phyloP scores from a whole-genome alignment of 1,140 invertebrate species.

The Apolygus lucorum region DNA sequence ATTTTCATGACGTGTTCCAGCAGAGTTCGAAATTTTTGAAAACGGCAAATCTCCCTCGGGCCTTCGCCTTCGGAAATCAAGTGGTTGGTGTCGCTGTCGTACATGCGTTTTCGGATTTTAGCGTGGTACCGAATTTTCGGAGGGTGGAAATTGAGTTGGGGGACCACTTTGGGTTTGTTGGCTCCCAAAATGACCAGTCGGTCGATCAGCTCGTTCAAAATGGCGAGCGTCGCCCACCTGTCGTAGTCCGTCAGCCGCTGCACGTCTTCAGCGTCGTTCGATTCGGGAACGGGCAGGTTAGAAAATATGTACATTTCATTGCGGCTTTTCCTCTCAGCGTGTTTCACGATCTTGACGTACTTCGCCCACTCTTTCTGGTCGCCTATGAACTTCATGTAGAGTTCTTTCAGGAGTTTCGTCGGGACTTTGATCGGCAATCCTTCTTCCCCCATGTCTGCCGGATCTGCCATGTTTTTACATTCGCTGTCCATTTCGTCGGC shows the following conservation, averaged over 20 bases:
- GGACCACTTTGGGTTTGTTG: slow-evolving; percentile 15
- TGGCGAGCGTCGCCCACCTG: neutral
- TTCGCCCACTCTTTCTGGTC: neutral
- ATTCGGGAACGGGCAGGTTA: neutral
- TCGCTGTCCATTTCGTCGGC: neutral
- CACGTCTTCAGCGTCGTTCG: neutral
- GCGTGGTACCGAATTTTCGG: slow-evolving; percentile 18
- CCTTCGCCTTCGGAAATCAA: slow-evolving; percentile 3
- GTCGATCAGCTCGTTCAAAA: slow-evolving; percentile 14
- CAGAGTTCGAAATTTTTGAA: slow-evolving; percentile 18
- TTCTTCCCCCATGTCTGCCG: neutral
- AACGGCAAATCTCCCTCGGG: neutral
- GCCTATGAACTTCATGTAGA: neutral
- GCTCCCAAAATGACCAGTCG: slow-evolving; percentile 10
- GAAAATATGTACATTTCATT: neutral
- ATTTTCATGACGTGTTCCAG: slow-evolving; percentile 12
- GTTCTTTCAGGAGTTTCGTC: neutral
- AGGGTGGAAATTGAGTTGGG: slow-evolving; percentile 13
- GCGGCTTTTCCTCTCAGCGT: neutral
- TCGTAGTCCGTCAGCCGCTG: slow-evolving; percentile 13
- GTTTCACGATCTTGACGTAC: neutral
- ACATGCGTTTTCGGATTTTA: slow-evolving; percentile 14
- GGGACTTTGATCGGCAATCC: neutral
- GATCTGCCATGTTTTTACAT: neutral
- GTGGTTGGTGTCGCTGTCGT: slow-evolving; percentile 12